phyloP scores from a whole-genome alignment of 2,888 invertebrate genomes.

The Agrochola litura region DNA sequence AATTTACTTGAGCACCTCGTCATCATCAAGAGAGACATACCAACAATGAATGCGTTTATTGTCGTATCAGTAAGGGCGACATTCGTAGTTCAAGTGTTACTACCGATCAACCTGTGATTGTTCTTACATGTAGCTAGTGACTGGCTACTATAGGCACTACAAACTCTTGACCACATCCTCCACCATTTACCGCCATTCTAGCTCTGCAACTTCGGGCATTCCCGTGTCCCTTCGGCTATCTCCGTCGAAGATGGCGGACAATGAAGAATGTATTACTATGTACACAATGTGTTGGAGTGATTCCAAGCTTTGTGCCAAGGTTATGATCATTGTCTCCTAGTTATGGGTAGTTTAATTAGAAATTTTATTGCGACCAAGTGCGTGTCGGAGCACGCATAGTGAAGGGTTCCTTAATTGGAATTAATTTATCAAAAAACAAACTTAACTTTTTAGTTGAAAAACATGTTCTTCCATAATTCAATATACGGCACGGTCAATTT shows the following conservation, averaged over 20 bases:
- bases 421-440: too few relatives aligned
- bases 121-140: not conserved
- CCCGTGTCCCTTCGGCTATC: slow-evolving; percentile 33
- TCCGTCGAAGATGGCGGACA: slow-evolving; percentile 21
- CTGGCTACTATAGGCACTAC: not conserved
- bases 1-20: not conserved
- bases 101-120: not conserved
- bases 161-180: slow-evolving; percentile 12
- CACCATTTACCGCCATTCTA: not conserved
- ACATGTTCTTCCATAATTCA: too few relatives aligned
- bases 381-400: too few relatives aligned
- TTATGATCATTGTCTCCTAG: slow-evolving; percentile 34
- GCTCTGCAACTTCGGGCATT: not conserved
- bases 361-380: slow-evolving; percentile 23
- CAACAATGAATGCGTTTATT: not conserved
- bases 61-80: not conserved
- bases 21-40: not conserved
- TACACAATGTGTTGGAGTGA: slow-evolving; percentile 60
- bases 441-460: too few relatives aligned
- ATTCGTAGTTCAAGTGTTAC: not conserved
- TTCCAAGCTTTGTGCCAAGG: slow-evolving; percentile 49
- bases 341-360: slow-evolving; percentile 30
- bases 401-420: too few relatives aligned
- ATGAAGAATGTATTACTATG: slow-evolving; percentile 36
- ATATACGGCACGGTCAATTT: too few relatives aligned